These are phyloP conservation scores for Corythaixoides concolor DNA, from an alignment of 2,113 vertebrate genomes.

Conservation along the genomic window DNA sequence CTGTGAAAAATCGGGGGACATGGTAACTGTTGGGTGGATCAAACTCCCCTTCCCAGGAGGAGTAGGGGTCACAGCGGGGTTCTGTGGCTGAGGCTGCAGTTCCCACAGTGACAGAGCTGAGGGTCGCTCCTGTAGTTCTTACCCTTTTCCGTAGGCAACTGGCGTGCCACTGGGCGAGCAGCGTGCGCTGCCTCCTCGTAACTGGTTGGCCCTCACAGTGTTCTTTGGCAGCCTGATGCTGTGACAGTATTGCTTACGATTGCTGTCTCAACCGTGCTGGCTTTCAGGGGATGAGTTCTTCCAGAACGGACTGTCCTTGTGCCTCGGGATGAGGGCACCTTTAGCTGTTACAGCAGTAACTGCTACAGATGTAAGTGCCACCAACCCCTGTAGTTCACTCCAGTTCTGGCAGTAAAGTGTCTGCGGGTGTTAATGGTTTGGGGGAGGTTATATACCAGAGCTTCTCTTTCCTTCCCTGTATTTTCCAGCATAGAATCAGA, in stretches of 20 bases:
- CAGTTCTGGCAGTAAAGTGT: not conserved
- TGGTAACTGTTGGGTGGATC: too few relatives aligned
- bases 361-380: not conserved
- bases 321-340: fast-evolving
- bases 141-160: not conserved
- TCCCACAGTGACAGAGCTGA: not conserved
- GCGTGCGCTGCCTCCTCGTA: too few relatives aligned
- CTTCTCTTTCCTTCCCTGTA: not conserved
- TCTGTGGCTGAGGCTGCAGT: not conserved
- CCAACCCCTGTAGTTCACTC: not conserved
- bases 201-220: fast-evolving
- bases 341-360: not conserved
- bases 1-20: fast-evolving
- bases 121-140: not conserved
- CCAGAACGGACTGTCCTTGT: not conserved
- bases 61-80: not conserved
- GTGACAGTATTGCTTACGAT: not conserved
- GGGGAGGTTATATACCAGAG: not conserved
- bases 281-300: not conserved
- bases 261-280: not conserved
- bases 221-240: not conserved
- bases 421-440: not conserved
- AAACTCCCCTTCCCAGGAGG: fast-evolving
- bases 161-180: not conserved
- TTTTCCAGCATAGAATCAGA: too few relatives aligned